Base-by-base conservation (phyloP, 2,797 vertebrate genomes). In the Chloroceryle amazona region DNA sequence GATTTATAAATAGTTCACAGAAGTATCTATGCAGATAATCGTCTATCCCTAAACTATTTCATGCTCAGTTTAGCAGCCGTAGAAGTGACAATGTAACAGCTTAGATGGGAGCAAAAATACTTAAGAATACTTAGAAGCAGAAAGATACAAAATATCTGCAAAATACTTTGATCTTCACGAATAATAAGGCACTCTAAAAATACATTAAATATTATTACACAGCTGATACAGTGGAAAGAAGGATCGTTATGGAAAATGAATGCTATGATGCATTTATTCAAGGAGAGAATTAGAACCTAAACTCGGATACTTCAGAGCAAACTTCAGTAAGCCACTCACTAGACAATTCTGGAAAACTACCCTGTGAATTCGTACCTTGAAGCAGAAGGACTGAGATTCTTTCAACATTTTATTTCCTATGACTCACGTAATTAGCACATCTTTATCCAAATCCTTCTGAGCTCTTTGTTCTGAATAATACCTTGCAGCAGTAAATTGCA, bases 141-240 rank as follows among this genome's bases (percentile, higher is more conserved):
- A 86, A 88, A 88, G 82, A 81, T 44, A 58, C 75, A 91, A 95
- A 90, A 75, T 55, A 93, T 47, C 76, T 86, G 58, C 73, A 86
- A 81, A 91, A 93, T 61, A 85, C 63, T 94, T 89, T 76, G 71
- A 90, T 94, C 62, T 93, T 41, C n/a, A 31, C 39, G 42, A 81
- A 57, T 37, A 78, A 78, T 28, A 70, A 80, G 52, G 68, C 67
- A 25, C 37, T 74, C 28, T 39, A 88, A 90, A 90, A 78, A 93
- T 21, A 57, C 28, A 91, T 83, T 28, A 95, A 93, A 89, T 76
- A 13, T 39, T 62, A 63, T 89, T 91, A 82, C 31, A 73, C 72
- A 87, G 81, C 68, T 96, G 75, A 85, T 82, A 82, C 10, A 65
- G 80, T 49, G 44, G 85, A 86, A 92, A 72, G n/a, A 75, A 78